These are phyloP conservation scores for Argya squamiceps DNA, from an alignment of 2,797 vertebrate genomes.

Conservation along the genomic window DNA sequence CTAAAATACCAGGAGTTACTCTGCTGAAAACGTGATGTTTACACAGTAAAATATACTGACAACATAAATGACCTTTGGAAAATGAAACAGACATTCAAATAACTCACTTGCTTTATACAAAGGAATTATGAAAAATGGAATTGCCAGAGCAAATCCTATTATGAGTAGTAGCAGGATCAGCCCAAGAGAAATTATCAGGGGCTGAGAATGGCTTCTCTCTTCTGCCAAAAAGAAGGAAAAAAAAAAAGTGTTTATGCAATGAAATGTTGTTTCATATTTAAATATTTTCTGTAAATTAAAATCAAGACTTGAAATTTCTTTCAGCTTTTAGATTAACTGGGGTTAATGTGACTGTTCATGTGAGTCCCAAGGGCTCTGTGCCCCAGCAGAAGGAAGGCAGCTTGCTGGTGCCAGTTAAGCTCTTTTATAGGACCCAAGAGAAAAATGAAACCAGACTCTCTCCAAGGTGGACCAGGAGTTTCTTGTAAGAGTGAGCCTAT, in stretches of 20 bases:
- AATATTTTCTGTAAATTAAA: not conserved
- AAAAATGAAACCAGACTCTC: not conserved
- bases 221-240: not conserved
- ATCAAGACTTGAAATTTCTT: not conserved
- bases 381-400: not conserved
- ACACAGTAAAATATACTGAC: not conserved
- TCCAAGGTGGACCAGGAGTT: not conserved
- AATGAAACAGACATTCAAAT: not conserved
- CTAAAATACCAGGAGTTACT: not conserved
- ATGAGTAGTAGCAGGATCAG: slow-evolving; percentile 19
- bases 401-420: not conserved
- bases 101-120: slow-evolving; percentile 75
- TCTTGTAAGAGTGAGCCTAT: not conserved
- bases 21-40: not conserved
- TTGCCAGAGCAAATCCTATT: not conserved
- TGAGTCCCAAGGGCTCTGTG: not conserved
- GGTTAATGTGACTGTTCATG: not conserved
- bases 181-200: not conserved
- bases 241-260: not conserved
- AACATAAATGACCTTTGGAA: not conserved
- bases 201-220: not conserved
- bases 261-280: not conserved
- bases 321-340: not conserved
- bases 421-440: not conserved
- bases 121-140: slow-evolving; percentile 47